phyloP scores from a whole-genome alignment of 2,113 vertebrate genomes.

The Amphiprion ocellaris region DNA sequence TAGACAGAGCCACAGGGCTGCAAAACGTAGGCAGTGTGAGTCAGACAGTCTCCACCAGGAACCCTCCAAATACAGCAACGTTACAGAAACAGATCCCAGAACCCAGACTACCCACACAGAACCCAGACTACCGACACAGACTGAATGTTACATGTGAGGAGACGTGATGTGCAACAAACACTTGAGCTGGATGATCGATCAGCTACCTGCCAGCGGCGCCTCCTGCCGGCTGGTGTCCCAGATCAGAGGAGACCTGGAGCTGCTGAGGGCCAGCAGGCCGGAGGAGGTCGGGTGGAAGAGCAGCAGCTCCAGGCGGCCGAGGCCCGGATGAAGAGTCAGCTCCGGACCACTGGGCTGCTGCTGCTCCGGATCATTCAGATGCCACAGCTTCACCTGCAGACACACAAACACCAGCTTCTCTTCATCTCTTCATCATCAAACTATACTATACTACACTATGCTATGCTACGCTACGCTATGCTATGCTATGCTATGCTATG shows the following conservation, averaged over 20 bases:
- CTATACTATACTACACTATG: too few relatives aligned
- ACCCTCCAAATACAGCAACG: constrained; percentile 49
- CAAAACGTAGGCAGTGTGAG: constrained; percentile 78
- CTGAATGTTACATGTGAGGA: constrained; percentile 57
- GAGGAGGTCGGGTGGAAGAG: constrained; percentile 92
- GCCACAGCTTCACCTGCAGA: constrained; percentile 93
- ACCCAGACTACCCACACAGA: constrained; percentile 65
- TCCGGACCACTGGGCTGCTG: constrained; percentile 73
- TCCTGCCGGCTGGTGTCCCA: constrained; percentile 88
- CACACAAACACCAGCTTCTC: neutral
- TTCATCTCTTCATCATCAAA: neutral
- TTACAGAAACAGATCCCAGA: constrained; percentile 44
- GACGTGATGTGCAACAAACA: constrained; percentile 58
- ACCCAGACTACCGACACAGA: constrained; percentile 68
- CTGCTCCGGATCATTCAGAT: constrained; percentile 76
- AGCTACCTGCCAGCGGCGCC: constrained; percentile 87
- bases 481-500: too few relatives aligned
- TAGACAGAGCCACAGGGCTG: constrained; percentile 83
- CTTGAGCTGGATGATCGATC: neutral
- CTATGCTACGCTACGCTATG: too few relatives aligned
- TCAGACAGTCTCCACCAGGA: constrained; percentile 58
- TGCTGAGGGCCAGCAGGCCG: constrained; percentile 83
- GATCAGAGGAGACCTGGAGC: constrained; percentile 76
- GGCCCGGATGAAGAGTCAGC: constrained; percentile 81
- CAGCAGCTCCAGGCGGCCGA: constrained; percentile 80